Percentiles rank a stretch among this genome's conserved stretches.
phyloP scores from a whole-genome alignment of 2,888 invertebrate species.

The Harpalus rufipes region DNA sequence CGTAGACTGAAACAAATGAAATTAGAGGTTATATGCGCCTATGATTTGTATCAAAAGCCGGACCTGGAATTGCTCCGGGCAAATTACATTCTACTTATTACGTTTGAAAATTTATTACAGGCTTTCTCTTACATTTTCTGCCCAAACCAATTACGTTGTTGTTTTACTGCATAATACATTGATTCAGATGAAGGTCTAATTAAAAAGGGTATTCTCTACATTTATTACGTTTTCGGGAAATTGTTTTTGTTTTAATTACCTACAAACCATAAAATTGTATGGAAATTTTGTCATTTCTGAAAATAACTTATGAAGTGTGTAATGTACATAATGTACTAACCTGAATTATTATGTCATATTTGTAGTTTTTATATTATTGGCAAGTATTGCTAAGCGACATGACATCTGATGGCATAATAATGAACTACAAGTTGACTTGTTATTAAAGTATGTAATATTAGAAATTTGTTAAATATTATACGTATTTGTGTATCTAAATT shows the following conservation, averaged over 20 bases:
- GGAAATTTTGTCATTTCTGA: not conserved
- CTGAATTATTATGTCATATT: too few species aligned
- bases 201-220: slow-evolving; percentile 12
- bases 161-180: slow-evolving; percentile 34
- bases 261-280: not conserved
- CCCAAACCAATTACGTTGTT: slow-evolving; percentile 22
- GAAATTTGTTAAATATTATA: too few species aligned
- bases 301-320: not conserved
- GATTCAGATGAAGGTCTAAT: slow-evolving; percentile 30
- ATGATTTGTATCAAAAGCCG: slow-evolving; percentile 31
- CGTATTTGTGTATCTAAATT: too few species aligned
- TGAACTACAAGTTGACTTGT: too few species aligned
- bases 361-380: too few species aligned
- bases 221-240: not conserved
- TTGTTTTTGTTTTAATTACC: slow-evolving; percentile 7
- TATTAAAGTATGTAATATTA: too few species aligned
- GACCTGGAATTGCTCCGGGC: slow-evolving; percentile 45
- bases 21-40: slow-evolving; percentile 59
- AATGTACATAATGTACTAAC: not conserved
- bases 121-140: not conserved
- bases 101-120: slow-evolving; percentile 50
- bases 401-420: too few species aligned
- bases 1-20: slow-evolving; percentile 47
- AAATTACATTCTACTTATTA: slow-evolving; percentile 56
- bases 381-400: too few species aligned